Conservation (phyloP, 2,113 vertebrate species). For the Dasypus novemcinctus region DNA sequence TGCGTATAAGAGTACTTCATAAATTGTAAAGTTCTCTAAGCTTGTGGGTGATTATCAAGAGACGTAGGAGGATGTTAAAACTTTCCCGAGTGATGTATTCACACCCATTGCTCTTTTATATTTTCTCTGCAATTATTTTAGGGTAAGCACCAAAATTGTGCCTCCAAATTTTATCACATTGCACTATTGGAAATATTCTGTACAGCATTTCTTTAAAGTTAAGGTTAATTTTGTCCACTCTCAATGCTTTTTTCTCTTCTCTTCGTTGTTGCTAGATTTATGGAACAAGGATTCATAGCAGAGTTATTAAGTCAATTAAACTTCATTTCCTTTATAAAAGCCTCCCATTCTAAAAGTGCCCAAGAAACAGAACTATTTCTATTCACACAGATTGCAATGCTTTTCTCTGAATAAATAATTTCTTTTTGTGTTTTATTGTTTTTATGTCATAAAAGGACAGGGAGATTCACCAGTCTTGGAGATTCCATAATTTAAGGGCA, state of each 20-base stretch:
- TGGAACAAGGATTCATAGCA: conserved; percentile 54
- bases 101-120: background rate
- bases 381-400: conserved; percentile 55
- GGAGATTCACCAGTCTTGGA: conserved; percentile 45
- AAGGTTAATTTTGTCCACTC: conserved; percentile 43
- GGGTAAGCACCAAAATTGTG: background rate
- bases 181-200: background rate
- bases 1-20: background rate
- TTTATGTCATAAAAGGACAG: conserved; percentile 70
- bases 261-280: conserved; percentile 57
- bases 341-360: conserved; percentile 50
- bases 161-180: background rate
- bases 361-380: conserved; percentile 62
- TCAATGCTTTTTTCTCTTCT: background rate
- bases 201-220: conserved; percentile 14
- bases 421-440: conserved; percentile 69
- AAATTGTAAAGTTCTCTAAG: background rate
- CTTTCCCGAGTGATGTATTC: background rate
- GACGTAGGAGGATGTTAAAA: background rate
- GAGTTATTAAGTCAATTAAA: conserved; percentile 76
- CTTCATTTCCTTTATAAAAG: conserved; percentile 71
- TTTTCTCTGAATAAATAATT: conserved; percentile 67
- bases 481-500: conserved; percentile 77
- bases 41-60: background rate
- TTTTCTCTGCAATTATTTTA: background rate